These are phyloP conservation scores for Cirrhinus mrigala DNA, from an alignment of 2,797 vertebrate species.

Conservation along the genomic window DNA sequence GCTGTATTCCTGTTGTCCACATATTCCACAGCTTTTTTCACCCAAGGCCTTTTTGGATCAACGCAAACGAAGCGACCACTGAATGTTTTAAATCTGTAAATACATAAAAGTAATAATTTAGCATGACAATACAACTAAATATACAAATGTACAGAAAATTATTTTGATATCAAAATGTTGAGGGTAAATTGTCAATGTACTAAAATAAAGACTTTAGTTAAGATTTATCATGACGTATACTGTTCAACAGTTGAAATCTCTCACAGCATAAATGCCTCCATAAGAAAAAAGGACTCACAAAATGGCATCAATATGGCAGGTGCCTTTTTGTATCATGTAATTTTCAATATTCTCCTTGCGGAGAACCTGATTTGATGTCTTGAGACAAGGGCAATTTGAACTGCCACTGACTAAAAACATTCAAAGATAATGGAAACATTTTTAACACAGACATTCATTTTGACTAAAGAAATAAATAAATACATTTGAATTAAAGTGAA, in stretches of 20 bases:
- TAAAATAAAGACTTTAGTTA: background rate
- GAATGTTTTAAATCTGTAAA: slow-evolving; percentile 47
- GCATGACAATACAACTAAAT: background rate
- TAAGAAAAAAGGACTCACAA: slow-evolving; percentile 50
- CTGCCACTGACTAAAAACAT: background rate
- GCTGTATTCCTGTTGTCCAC: slow-evolving; percentile 1
- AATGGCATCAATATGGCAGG: slow-evolving; percentile 49
- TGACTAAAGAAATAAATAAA: too few relatives aligned
- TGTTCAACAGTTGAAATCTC: background rate
- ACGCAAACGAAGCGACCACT: slow-evolving; percentile 40
- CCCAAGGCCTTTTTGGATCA: slow-evolving; percentile 39
- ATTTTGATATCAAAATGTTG: background rate
- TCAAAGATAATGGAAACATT: background rate
- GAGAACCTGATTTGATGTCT: background rate
- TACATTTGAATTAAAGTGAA: too few relatives aligned
- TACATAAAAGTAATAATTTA: slow-evolving; percentile 5
- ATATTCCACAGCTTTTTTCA: background rate
- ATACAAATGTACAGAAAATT: background rate
- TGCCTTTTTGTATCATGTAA: slow-evolving; percentile 29
- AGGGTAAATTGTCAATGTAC: background rate
- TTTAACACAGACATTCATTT: background rate
- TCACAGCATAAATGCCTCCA: background rate
- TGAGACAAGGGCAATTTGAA: slow-evolving; percentile 32
- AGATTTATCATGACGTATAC: background rate
- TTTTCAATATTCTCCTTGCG: background rate